Percentiles rank a stretch among this genome's conserved stretches.
phyloP scores from a whole-genome alignment of 2,888 invertebrate species.

The Nipponacmea schrenckii region DNA sequence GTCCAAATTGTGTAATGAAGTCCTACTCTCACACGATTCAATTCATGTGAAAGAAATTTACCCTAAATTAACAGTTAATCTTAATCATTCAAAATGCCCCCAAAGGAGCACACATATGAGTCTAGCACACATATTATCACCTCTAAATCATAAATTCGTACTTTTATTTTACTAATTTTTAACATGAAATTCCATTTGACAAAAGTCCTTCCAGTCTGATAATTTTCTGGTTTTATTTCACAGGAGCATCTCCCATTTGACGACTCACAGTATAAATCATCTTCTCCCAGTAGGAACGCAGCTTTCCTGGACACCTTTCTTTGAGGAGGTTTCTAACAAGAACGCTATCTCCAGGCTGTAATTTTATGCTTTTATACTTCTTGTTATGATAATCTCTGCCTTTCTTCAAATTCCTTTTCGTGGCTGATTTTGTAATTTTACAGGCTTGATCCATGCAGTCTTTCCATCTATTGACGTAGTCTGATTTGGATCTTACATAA shows the following conservation, averaged over 20 bases:
- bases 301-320: slow-evolving; percentile 20
- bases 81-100: no score
- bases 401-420: neutral
- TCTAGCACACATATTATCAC: no score
- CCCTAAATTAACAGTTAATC: no score
- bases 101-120: no score
- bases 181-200: slow-evolving; percentile 20
- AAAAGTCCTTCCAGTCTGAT: neutral
- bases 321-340: slow-evolving; percentile 23
- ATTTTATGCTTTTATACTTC: neutral
- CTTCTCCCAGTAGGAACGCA: slow-evolving; percentile 22
- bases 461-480: slow-evolving; percentile 10
- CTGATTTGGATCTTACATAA: neutral
- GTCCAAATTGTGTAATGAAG: no score
- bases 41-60: no score
- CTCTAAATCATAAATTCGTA: no score
- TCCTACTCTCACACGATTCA: no score
- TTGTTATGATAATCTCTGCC: neutral
- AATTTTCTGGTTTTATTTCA: slow-evolving; percentile 16
- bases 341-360: slow-evolving; percentile 7
- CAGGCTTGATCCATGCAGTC: slow-evolving; percentile 7
- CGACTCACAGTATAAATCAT: slow-evolving; percentile 13
- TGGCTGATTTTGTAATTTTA: neutral
- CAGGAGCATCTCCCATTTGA: slow-evolving; percentile 19
- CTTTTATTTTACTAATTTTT: no score